Base-by-base conservation (phyloP, 2,888 invertebrate species). In the Eupithecia pulchellata region DNA sequence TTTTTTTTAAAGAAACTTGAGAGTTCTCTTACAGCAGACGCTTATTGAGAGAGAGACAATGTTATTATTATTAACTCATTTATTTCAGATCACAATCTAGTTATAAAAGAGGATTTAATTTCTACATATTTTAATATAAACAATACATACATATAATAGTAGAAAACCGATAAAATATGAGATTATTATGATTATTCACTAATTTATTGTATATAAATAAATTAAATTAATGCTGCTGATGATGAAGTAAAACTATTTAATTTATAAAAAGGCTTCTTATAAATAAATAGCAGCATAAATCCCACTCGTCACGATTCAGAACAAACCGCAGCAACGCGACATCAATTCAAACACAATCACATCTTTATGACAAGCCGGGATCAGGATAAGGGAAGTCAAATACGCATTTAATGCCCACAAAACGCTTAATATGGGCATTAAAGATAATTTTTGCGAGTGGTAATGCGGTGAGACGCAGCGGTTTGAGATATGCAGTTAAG, bases 401-500 rank as follows among this genome's bases (percentile, higher is more conserved):
- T 76, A 63, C 70, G 71, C 72, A 73, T 75, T 75, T 66, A 76
- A 72, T 68, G 71, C 66, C 62, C 69, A 72, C 73, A 72, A 69
- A 75, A 68, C 69, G 60, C 72, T 75, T 72, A 73, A 89, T 88
- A 90, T 87, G 89, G 89, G 81, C 88, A 89, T 89, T 87, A 85
- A 84, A 83, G 82, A 86, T 86, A 86, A 86, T 86, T 82, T 84
- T 81, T 82, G 84, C 79, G 78, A 80, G 76, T 79, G 73, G 78
- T 79, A 79, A 78, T 82, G 79, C 80, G 78, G 78, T 77, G 78
- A 77, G 76, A 58, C 79, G 78, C 71, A 77, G 73, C 77, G 78
- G 77, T 81, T 79, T 79, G 75, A 68, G 74, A 82, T 87, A 89
- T 89, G 90, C 88, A 88, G 88, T 91, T 90, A 84, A 91, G 90